Evolutionary conservation across 2,113 vertebrate genomes (phyloP), one percentile per base, ranked within the genome.

Genomic region (Pleuronectes platessa): DNA sequence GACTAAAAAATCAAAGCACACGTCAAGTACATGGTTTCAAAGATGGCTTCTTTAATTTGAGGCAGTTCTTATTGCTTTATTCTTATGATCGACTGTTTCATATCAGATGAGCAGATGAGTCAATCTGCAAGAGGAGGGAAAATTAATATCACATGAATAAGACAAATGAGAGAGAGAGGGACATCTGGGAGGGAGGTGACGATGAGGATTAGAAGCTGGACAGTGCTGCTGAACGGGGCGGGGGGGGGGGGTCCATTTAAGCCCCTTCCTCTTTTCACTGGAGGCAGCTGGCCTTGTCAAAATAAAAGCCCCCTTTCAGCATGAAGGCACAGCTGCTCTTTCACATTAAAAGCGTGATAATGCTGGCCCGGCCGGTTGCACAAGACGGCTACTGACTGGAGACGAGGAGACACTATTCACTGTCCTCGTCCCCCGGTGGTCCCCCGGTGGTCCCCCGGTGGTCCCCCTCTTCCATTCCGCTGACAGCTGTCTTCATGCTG

Each of bases 261-360:
- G 54, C 49, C 68, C 53, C 45, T 54, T 64, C 72, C 67, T 63
- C 78, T 51, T 86, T 84, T 85, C 83, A 78, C 26, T 53, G n/a
- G 62, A 68, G 54, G 74, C 86, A 86, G 85, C 88, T 80, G 81
- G 69, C 78, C 62, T 68, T 79, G 71, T 83, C 88, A 90, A 88
- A 91, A 84, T 90, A 89, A 88, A 89, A 85, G 85, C 54, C 61
- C 78, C 37, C 80, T 91, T 93, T 92, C 84, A 93, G 79, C 61
- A 14, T 60, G 69, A 86, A 55, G 21, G 55, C 82, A 80, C 90
- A 93, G 87, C 92, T 92, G 89, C 82, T 65, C 83, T 86, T 91
- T 90, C 91, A 88, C 71, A 82, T 85, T 86, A 90, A 90, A 85
- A 85, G 67, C 26, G 27, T 64, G 60, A 84, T 74, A 56, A 53